Conservation (phyloP, 2,113 vertebrate genomes). For the Halichoerus grypus region DNA sequence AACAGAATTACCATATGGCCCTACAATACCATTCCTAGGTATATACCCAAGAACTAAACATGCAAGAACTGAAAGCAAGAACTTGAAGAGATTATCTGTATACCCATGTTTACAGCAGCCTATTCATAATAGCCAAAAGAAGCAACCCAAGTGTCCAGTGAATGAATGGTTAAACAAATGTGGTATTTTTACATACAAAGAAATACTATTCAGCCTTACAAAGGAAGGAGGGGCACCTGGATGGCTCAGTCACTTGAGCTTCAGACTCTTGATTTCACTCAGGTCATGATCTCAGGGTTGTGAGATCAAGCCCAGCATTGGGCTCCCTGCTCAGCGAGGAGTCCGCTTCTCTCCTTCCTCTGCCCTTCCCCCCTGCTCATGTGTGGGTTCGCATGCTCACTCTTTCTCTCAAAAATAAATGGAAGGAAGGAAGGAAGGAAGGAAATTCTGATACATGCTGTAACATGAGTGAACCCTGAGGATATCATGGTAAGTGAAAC, state of each 20-base stretch:
- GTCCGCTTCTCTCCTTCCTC: neutral
- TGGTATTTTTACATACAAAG: neutral
- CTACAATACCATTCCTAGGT: neutral
- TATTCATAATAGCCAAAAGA: neutral
- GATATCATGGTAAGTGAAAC: neutral
- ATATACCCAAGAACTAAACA: neutral
- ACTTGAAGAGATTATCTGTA: neutral
- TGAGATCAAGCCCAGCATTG: neutral
- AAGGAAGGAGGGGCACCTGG: neutral
- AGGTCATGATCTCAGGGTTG: neutral
- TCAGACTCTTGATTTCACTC: neutral
- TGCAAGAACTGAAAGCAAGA: neutral
- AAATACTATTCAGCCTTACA: neutral
- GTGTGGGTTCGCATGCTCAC: no score
- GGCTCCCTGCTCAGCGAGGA: neutral
- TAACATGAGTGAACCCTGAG: neutral
- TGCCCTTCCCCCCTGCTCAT: neutral
- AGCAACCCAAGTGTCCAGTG: neutral
- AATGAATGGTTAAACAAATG: neutral
- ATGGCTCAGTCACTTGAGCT: neutral
- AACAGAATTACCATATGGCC: neutral
- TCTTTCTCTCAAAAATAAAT: neutral
- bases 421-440: neutral
- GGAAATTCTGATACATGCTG: neutral
- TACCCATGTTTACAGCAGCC: neutral